These are phyloP conservation scores for Acanthopagrus latus DNA, from an alignment of 2,797 vertebrate species.

Conservation along the genomic window DNA sequence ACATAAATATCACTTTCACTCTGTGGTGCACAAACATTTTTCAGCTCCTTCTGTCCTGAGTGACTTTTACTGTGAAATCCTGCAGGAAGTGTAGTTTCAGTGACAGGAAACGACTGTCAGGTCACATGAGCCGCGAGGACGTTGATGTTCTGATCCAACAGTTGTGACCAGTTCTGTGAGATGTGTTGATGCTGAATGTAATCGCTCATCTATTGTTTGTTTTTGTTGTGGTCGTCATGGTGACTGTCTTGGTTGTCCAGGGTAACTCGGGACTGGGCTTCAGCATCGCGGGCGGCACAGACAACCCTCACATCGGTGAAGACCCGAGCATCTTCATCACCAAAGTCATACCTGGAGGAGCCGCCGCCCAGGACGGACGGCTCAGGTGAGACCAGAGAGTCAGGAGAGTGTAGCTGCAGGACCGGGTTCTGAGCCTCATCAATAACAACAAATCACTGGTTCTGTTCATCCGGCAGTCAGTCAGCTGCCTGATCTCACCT, in stretches of 20 bases:
- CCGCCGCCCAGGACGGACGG: constrained; percentile 95
- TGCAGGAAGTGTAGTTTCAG: not conserved
- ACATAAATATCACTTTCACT: no score
- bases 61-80: not conserved
- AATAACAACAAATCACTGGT: no score
- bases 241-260: constrained; percentile 57
- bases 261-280: constrained; percentile 98
- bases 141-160: no score
- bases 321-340: constrained; percentile 99
- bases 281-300: constrained; percentile 96
- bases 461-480: no score
- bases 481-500: no score
- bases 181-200: not conserved
- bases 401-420: no score
- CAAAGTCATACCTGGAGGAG: constrained; percentile 96
- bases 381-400: constrained; percentile 86
- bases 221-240: not conserved
- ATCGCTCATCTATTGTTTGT: not conserved
- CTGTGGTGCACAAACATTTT: no score
- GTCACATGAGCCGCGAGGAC: no score
- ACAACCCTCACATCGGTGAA: constrained; percentile 98
- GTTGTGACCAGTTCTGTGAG: no score
- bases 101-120: no score
- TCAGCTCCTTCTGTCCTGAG: no score
- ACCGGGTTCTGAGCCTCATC: no score